A percentile compares a stretch with the other conserved stretches of the same genome.
These are phyloP conservation scores for Actinia equina DNA, from an alignment of 64 coral and sea anemone species.

Conservation along the genomic window DNA sequence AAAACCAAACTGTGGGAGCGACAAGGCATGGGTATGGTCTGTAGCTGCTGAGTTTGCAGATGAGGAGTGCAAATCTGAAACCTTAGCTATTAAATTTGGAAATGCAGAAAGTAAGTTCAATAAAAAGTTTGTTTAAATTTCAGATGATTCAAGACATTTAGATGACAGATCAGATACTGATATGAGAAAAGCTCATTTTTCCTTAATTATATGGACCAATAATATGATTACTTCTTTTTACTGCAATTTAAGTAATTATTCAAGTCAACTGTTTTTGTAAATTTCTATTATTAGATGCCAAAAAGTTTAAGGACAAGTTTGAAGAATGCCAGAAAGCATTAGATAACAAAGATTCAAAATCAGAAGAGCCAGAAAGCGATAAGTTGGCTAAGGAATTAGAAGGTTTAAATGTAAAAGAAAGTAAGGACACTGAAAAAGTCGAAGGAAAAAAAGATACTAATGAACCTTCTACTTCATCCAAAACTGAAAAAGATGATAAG, in stretches of 20 bases:
- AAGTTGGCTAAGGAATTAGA: constrained; percentile 93
- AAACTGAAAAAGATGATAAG: constrained; percentile 19
- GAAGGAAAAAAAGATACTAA: constrained; percentile 38
- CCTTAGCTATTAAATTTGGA: constrained; percentile 87
- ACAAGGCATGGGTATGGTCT: constrained; percentile 92
- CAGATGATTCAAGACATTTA: too few relatives aligned
- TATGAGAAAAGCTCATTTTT: too few relatives aligned
- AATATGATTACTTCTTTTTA: too few relatives aligned
- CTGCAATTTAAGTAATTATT: too few relatives aligned
- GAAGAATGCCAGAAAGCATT: constrained; percentile 64
- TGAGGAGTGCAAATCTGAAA: constrained; percentile 85
- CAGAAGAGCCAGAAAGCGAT: constrained; percentile 80
- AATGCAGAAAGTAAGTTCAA: constrained; percentile 90
- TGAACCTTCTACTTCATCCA: constrained; percentile 29
- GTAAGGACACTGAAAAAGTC: constrained; percentile 46
- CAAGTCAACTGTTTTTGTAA: background rate
- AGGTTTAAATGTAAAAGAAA: constrained; percentile 89
- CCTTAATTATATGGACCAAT: too few relatives aligned
- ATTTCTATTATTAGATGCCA: constrained; percentile 35
- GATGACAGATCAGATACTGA: too few relatives aligned
- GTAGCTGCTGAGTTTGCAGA: constrained; percentile 88
- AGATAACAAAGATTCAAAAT: background rate
- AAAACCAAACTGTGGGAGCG: constrained; percentile 90
- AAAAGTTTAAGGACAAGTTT: constrained; percentile 86
- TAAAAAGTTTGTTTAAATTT: background rate